Base-by-base conservation (phyloP, 1,140 invertebrate species). In the Drosophila guanche region DNA sequence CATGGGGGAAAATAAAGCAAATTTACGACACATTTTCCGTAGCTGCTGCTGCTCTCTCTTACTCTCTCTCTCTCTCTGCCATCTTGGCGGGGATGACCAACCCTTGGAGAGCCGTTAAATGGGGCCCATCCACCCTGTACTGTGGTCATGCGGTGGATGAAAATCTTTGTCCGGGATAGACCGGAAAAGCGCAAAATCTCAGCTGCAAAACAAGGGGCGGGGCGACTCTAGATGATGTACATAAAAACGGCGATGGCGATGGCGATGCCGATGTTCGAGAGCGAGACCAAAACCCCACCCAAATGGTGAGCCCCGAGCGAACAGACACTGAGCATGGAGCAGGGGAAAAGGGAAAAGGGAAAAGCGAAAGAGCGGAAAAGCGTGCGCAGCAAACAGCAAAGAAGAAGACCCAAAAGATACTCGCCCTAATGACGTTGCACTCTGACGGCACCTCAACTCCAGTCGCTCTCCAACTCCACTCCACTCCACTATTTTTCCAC, bases 131-230 rank as follows among this genome's bases (percentile, higher is more conserved):
- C 65, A 68, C 65, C 62, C 22, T 48, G 50, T 56, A 48, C 41
- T 23, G 14, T 27, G 23, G 5, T 20, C 25, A 29, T 40, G 47
- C 58, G 83, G 83, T 88, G 81, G 81, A 88, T 86, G 81, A 86
- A 86, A 81, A 86, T 86, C 81, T 86, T 77, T 20, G 4, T 41
- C 59, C 58, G 33, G 7, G 33, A 53, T 45, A 57, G 68, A 53
- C 63, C 63, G 79, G 69, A 84, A 81, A 77, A 84, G 78, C 79
- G 79, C 75, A 84, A 85, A 85, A 85, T 86, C 80, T 85, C 80
- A 54, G 80, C 67, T 47, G 43, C 8, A 56, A 29, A 29, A 54
- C 27, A 37, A 37, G 59, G 59, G 45, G 47, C 50, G 51, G 54
- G 41, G 10, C 54, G 33, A 41, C 29, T 48, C 42, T 53, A 50